Conservation (phyloP, 2,113 vertebrate species). For the Hyla sarda region DNA sequence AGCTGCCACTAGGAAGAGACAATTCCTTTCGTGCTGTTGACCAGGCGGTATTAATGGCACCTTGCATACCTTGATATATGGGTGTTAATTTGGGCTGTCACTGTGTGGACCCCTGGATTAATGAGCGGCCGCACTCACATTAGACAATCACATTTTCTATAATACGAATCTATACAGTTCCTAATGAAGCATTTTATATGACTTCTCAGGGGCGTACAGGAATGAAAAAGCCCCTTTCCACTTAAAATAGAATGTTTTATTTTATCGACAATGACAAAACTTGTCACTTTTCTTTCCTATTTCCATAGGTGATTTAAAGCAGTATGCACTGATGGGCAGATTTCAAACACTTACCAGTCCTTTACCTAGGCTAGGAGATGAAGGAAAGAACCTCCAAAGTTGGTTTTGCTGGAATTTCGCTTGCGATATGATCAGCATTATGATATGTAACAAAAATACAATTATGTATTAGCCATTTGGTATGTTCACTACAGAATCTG, state of each 20-base stretch:
- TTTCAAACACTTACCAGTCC: background rate
- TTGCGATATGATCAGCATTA: background rate
- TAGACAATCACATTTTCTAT: slow-evolving; percentile 47
- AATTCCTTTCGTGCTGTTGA: slow-evolving; percentile 37
- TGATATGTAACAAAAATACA: background rate
- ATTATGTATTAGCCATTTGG: background rate
- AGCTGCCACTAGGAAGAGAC: slow-evolving; percentile 37
- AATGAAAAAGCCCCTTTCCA: background rate
- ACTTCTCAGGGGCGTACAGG: background rate
- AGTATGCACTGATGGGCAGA: background rate
- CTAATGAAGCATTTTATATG: slow-evolving; percentile 45
- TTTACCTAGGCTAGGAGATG: background rate
- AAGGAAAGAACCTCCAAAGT: background rate
- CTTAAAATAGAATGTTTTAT: background rate
- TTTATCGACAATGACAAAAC: background rate
- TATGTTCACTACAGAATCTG: no score
- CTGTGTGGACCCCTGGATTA: slow-evolving; percentile 43
- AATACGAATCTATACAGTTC: slow-evolving; percentile 43
- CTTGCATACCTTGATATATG: slow-evolving; percentile 57
- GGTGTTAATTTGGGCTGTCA: slow-evolving; percentile 52
- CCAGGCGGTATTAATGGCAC: slow-evolving; percentile 45
- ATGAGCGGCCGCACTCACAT: slow-evolving; percentile 33
- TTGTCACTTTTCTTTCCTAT: background rate
- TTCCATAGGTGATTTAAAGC: background rate
- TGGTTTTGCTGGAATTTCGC: background rate